Percentiles rank a stretch among this genome's conserved stretches.
These are phyloP conservation scores for Drosophila hamatofila DNA, from an alignment of 2,888 invertebrate genomes.

Conservation along the genomic window DNA sequence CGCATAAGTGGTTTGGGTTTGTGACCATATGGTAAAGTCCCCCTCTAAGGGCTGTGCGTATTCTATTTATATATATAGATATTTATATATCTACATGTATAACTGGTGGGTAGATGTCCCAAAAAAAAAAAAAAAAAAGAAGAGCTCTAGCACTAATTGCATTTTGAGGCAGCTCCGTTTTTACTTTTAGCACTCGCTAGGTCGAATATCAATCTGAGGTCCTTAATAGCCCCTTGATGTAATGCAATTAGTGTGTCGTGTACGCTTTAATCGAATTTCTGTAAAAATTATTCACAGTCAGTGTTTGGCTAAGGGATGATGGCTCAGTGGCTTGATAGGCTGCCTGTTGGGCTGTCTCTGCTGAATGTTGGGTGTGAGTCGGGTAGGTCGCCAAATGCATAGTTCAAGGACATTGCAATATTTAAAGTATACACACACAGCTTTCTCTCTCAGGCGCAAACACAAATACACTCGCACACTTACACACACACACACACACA, in stretches of 20 bases:
- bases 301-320: slow-evolving; percentile 43
- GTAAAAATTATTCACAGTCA: slow-evolving; percentile 58
- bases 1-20: slow-evolving; percentile 63
- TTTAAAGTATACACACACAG: slow-evolving; percentile 73
- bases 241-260: slow-evolving; percentile 66
- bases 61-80: slow-evolving; percentile 43
- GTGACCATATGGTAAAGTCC: slow-evolving; percentile 69
- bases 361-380: slow-evolving; percentile 14
- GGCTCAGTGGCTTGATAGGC: slow-evolving; percentile 24
- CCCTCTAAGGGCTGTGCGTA: slow-evolving; percentile 39
- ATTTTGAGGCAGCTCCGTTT: slow-evolving; percentile 33
- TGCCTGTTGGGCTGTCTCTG: slow-evolving; percentile 31
- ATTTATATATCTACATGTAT: slow-evolving; percentile 3
- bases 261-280: slow-evolving; percentile 71
- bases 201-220: slow-evolving; percentile 49
- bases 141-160: slow-evolving; percentile 60
- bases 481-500: background rate
- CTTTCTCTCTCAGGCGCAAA: slow-evolving; percentile 32
- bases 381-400: slow-evolving; percentile 69
- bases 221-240: slow-evolving; percentile 63
- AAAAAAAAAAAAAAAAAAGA: slow-evolving; percentile 38
- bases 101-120: slow-evolving; percentile 35
- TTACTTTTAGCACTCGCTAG: slow-evolving; percentile 12
- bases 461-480: slow-evolving; percentile 28
- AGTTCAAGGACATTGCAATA: slow-evolving; percentile 83